Percentiles rank a stretch among this genome's conserved stretches.
Conservation (phyloP, 2,113 vertebrate genomes). For the Bagarius yarrelli region DNA sequence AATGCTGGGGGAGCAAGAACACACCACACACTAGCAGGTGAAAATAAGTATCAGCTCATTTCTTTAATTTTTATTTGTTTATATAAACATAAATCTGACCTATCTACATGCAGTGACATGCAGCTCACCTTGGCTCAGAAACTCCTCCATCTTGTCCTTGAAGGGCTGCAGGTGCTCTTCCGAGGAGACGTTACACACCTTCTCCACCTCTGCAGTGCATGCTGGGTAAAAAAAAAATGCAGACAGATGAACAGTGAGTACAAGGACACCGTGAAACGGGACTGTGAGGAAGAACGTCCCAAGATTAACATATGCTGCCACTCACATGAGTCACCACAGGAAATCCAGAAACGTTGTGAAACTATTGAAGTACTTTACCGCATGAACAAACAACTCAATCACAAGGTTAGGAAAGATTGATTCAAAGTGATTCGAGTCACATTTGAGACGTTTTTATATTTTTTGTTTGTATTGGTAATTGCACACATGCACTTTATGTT, state of each 20-base stretch:
- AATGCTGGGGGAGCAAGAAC: background rate
- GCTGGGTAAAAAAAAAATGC: constrained; percentile 66
- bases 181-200: constrained; percentile 85
- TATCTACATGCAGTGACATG: too few species aligned
- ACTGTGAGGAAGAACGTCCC: background rate
- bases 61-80: background rate
- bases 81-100: background rate
- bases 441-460: too few species aligned
- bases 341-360: background rate
- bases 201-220: constrained; percentile 87
- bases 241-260: background rate
- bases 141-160: constrained; percentile 91
- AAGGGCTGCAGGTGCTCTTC: constrained; percentile 94
- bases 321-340: background rate
- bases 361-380: background rate
- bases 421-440: background rate
- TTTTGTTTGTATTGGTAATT: too few species aligned
- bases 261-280: background rate
- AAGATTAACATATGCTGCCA: background rate
- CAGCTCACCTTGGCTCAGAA: constrained; percentile 88
- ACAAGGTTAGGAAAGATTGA: background rate
- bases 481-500: too few species aligned
- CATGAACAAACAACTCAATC: background rate
- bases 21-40: too few species aligned
- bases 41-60: background rate